Percentiles rank a stretch among this genome's conserved stretches.
Evolutionary conservation across 2,797 vertebrate species (phyloP).

Genomic region (Capromys pilorides): DNA sequence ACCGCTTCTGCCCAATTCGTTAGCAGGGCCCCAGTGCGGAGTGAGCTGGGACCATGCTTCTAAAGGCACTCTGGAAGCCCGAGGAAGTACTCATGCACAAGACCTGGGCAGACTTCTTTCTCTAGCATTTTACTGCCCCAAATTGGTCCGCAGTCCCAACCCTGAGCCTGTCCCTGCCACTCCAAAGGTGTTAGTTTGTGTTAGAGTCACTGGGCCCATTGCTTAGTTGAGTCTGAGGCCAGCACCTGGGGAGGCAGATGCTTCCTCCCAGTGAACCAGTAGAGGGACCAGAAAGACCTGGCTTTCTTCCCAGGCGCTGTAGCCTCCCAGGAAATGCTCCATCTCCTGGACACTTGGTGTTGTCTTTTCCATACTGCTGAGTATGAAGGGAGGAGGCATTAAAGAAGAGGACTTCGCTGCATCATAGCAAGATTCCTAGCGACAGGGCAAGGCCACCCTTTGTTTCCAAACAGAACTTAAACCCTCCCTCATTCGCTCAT

Average conservation of each 20-base stretch:
- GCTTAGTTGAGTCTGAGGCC: not conserved
- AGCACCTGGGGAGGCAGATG: not conserved
- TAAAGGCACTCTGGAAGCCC: not conserved
- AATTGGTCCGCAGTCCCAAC: not conserved
- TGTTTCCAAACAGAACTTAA: not conserved
- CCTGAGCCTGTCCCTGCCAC: not conserved
- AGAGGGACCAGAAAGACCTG: not conserved
- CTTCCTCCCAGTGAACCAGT: not conserved
- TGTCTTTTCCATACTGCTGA: not conserved
- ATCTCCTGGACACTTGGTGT: not conserved
- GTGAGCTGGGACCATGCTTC: not conserved
- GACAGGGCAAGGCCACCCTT: not conserved
- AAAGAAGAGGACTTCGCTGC: constrained; percentile 12
- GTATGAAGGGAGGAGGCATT: not conserved
- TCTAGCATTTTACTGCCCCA: not conserved
- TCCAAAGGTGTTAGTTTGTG: not conserved
- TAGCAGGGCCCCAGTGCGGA: not conserved
- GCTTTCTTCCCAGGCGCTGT: not conserved
- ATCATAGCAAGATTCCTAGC: not conserved
- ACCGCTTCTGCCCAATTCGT: not conserved
- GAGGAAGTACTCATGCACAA: not conserved
- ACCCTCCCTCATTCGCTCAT: not conserved
- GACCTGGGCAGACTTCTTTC: not conserved
- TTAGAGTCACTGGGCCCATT: not conserved
- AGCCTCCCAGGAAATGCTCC: not conserved